These are phyloP conservation scores for Sycophaga agraensis DNA, from an alignment of 1,140 invertebrate species.

Conservation along the genomic window DNA sequence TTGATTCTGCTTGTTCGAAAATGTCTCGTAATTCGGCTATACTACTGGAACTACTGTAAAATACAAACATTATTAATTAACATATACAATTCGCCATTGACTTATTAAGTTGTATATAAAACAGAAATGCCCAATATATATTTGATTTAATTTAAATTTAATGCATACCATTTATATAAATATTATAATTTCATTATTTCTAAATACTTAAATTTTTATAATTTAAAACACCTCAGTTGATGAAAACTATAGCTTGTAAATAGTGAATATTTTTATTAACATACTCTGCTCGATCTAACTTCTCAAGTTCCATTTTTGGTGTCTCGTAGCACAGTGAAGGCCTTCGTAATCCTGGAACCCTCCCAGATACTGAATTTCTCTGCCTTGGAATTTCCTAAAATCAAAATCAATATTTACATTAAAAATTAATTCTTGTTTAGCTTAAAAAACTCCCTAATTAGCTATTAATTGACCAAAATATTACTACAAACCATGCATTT, in stretches of 20 bases:
- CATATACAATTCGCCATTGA: no score
- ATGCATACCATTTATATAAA: no score
- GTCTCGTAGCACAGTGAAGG: conserved; percentile 48
- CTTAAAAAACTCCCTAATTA: no score
- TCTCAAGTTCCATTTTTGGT: conserved; percentile 45
- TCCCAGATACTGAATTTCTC: conserved; percentile 50
- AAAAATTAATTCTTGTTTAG: no score
- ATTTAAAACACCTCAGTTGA: no score
- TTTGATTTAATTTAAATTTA: no score
- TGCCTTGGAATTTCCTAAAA: conserved; percentile 44
- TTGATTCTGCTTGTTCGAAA: conserved; percentile 43
- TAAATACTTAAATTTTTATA: no score
- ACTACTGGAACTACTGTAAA: conserved; percentile 42
- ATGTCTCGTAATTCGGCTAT: conserved; percentile 45
- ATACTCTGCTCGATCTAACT: conserved; percentile 47
- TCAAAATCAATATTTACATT: not conserved
- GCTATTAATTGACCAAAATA: not conserved
- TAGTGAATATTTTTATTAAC: conserved; percentile 11
- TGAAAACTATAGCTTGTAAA: no score
- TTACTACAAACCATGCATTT: not conserved
- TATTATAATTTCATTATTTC: no score
- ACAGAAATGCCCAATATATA: no score
- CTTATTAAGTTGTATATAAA: no score
- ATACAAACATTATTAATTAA: not conserved
- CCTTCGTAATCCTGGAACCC: conserved; percentile 43